phyloP scores from a whole-genome alignment of 2,797 vertebrate species.

The Loriculus beryllinus region DNA sequence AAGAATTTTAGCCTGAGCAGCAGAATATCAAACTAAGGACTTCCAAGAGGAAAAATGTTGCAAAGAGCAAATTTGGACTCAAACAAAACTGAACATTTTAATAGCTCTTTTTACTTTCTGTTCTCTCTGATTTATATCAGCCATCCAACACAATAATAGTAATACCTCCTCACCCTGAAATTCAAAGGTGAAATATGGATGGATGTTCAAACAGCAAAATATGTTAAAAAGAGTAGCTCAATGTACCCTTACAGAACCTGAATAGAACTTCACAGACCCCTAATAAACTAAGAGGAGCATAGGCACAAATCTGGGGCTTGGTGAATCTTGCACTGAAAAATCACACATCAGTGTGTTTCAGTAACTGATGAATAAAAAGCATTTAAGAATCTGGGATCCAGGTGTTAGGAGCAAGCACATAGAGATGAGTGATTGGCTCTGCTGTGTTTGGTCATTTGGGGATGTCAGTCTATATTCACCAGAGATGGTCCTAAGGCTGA shows the following conservation, averaged over 20 bases:
- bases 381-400: slow-evolving; percentile 1
- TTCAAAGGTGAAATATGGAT: neutral
- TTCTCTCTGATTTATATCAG: neutral
- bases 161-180: neutral
- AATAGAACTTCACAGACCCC: neutral
- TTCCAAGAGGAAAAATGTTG: neutral
- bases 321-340: slow-evolving; percentile 5
- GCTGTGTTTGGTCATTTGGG: neutral
- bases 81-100: neutral
- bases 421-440: neutral
- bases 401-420: neutral
- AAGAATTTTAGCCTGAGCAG: neutral
- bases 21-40: neutral
- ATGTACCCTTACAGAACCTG: neutral
- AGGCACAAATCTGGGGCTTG: neutral
- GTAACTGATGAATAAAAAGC: neutral
- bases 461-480: neutral
- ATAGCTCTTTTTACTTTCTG: neutral
- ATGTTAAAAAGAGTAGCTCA: neutral
- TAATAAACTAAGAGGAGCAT: neutral
- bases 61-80: neutral
- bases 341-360: neutral
- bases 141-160: neutral
- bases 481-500: slow-evolving; percentile 44
- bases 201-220: neutral